These are phyloP conservation scores for Diplolepis rosae DNA, from an alignment of 2,888 invertebrate genomes.

Conservation along the genomic window DNA sequence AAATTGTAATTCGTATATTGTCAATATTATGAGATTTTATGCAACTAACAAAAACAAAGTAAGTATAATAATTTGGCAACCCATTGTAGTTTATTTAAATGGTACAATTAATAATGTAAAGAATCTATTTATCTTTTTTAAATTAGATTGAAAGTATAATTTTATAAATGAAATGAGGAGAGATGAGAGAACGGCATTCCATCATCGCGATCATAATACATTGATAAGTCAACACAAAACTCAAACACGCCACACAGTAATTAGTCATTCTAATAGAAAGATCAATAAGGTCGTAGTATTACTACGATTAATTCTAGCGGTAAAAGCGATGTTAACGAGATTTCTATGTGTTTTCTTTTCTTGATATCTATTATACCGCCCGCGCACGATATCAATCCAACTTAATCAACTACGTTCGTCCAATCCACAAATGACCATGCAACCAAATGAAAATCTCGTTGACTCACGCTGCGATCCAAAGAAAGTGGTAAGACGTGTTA, in stretches of 20 bases:
- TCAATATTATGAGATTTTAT: too few species aligned
- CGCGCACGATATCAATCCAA: slow-evolving; percentile 60
- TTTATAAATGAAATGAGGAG: background rate
- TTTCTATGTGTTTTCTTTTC: slow-evolving; percentile 65
- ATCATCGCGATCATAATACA: background rate
- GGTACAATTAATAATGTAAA: too few species aligned
- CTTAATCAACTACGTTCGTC: slow-evolving; percentile 61
- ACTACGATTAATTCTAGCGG: slow-evolving; percentile 47
- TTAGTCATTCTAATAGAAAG: background rate
- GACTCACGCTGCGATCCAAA: slow-evolving; percentile 65
- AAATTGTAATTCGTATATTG: too few species aligned
- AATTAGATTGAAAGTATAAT: slow-evolving; percentile 14
- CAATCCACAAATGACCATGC: slow-evolving; percentile 55
- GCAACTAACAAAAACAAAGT: too few species aligned
- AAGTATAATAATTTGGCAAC: too few species aligned
- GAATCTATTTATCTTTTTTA: too few species aligned
- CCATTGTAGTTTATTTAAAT: too few species aligned
- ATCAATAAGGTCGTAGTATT: slow-evolving; percentile 33
- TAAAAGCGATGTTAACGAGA: slow-evolving; percentile 64
- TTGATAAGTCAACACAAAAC: background rate
- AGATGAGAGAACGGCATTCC: background rate
- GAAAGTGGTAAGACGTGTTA: slow-evolving; percentile 65
- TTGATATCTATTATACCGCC: slow-evolving; percentile 64
- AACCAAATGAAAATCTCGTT: slow-evolving; percentile 61
- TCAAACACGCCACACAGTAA: background rate